Conservation (phyloP, 1,140 invertebrate species). For the Latrodectus geometricus region DNA sequence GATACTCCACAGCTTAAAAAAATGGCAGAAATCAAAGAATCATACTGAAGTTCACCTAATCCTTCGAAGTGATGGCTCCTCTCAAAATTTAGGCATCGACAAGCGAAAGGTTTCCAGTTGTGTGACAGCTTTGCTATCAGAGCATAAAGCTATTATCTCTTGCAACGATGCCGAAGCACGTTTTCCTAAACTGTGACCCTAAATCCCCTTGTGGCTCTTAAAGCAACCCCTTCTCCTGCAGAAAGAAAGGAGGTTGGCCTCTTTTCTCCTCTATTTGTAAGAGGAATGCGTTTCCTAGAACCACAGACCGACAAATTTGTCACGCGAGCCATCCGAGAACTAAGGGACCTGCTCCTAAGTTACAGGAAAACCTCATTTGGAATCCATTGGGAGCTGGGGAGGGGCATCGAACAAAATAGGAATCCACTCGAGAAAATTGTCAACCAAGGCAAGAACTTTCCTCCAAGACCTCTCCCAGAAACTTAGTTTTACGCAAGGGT, state of each 20-base stretch:
- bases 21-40: background rate
- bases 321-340: conserved; percentile 24
- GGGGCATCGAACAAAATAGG: conserved; percentile 24
- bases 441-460: conserved; percentile 25
- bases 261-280: conserved; percentile 42
- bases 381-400: conserved; percentile 9
- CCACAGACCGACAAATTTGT: conserved; percentile 54
- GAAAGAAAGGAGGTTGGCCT: conserved; percentile 10
- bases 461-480: conserved; percentile 1
- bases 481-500: conserved; percentile 25
- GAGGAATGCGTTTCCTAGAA: conserved; percentile 29
- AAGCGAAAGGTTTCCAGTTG: background rate
- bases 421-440: conserved; percentile 46
- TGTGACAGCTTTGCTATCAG: conserved; percentile 39
- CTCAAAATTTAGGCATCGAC: background rate
- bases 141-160: conserved; percentile 53
- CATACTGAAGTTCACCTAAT: background rate
- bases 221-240: conserved; percentile 32
- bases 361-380: conserved; percentile 52
- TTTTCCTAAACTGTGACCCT: conserved; percentile 37
- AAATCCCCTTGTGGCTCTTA: conserved; percentile 36
- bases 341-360: conserved; percentile 38
- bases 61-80: conserved; percentile 12
- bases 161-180: conserved; percentile 25
- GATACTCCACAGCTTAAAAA: background rate